Evolutionary conservation across 1,140 invertebrate species (phyloP).

Genomic region (Zaprionus ghesquierei): DNA sequence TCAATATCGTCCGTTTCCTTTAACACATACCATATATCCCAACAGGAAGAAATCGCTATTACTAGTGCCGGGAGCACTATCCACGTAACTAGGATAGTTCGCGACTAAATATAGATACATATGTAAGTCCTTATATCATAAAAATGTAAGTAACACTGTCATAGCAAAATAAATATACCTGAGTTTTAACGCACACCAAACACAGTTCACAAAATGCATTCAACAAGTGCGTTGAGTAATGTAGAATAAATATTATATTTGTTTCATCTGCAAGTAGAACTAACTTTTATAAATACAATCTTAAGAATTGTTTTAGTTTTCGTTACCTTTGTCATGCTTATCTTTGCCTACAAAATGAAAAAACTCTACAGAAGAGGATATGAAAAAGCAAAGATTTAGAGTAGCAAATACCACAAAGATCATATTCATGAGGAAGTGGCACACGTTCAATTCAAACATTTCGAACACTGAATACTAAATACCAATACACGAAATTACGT

Average conservation of each 20-base stretch:
- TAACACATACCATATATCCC: neutral
- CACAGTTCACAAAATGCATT: conserved; percentile 19
- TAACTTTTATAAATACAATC: neutral
- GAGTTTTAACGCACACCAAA: conserved; percentile 14
- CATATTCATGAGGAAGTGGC: neutral
- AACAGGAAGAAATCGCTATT: neutral
- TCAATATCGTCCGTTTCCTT: neutral
- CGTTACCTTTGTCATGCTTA: neutral
- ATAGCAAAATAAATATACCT: conserved; percentile 7
- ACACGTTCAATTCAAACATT: neutral
- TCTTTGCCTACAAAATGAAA: neutral
- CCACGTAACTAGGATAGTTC: conserved; percentile 9
- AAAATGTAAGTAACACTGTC: neutral
- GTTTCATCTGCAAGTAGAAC: neutral
- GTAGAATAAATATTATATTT: no score
- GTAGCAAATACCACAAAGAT: neutral
- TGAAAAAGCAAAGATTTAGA: no score
- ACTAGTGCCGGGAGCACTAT: neutral
- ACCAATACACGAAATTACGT: neutral
- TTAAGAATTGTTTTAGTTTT: neutral
- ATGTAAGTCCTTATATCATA: neutral
- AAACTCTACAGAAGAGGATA: no score
- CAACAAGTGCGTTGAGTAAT: neutral
- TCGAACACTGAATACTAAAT: neutral
- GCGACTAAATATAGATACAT: conserved; percentile 1